Base-by-base conservation (phyloP, 2,797 vertebrate genomes). In the Sebastes hopkinsi region DNA sequence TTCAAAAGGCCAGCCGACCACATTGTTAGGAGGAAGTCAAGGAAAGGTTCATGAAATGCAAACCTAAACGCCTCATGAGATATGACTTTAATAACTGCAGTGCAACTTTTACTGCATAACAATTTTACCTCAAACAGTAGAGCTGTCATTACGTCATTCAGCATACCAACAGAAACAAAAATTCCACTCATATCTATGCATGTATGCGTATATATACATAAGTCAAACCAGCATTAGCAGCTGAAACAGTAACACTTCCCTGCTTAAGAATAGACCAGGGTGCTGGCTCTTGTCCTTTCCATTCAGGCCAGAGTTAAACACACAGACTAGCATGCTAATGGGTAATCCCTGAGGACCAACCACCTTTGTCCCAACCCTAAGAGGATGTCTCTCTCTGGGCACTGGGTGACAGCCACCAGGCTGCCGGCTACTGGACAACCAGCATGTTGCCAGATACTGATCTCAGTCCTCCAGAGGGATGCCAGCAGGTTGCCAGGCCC, bases 161-260 rank as follows among this genome's bases (percentile, higher is more conserved):
- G 67, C 87, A 91, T 93, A 80, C 87, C 89, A 61, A 90, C 74
- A 59, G 82, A 87, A 86, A 68, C 73, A 36, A 60, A 79, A 42
- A 78, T 81, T 67, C 81, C 70, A 74, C 82, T 85, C 83, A 91
- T 92, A 87, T 89, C 78, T 87, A 93, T 93, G 91, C 72, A 93
- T 93, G 68, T 91, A 89, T 93, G 89, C 73, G 27, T 87, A 77
- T 79, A 81, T 91, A 90, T 94, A 88, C 89, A 88, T 88, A 92
- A 92, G 87, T 94, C 92, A 88, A 86, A 80, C 4, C 38, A 32
- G 91, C 85, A 89, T 93, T 91, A 94, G 92, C 91, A 94, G 93
- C 93, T 94, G 94, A 95, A 95, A 95, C 94, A 95, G 93, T 93
- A 94, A 94, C 94, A 95, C 93, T 95, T 94, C 91, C 93, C 87